phyloP scores from a whole-genome alignment of 2,113 vertebrate genomes.

The Lethenteron reissneri region DNA sequence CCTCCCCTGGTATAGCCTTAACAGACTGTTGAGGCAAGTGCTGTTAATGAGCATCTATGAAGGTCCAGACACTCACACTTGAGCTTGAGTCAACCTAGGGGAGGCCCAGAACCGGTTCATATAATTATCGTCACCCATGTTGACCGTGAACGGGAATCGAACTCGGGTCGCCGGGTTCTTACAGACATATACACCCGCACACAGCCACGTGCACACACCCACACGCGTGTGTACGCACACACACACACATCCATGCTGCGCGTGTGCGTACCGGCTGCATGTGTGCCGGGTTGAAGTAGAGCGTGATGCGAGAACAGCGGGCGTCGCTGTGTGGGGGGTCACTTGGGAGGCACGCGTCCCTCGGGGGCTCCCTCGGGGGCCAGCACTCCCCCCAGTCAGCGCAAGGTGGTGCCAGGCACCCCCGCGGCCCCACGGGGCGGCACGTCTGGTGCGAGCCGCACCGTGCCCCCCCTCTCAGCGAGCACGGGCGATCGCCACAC shows the following conservation, averaged over 20 bases:
- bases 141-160: not conserved
- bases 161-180: not conserved
- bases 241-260: not conserved
- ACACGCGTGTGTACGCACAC: not conserved
- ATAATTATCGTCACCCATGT: not conserved
- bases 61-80: too few relatives aligned
- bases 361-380: constrained; percentile 19
- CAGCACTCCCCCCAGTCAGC: constrained; percentile 55
- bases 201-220: not conserved
- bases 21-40: not conserved
- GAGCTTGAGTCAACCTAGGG: too few relatives aligned
- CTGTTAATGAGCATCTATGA: too few relatives aligned
- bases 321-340: constrained; percentile 52
- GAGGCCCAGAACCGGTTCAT: too few relatives aligned
- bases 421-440: constrained; percentile 41
- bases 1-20: not conserved
- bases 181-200: not conserved
- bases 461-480: constrained; percentile 22
- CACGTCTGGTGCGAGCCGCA: constrained; percentile 13
- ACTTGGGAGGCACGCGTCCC: constrained; percentile 28
- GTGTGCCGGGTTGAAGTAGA: constrained; percentile 50
- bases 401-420: constrained; percentile 55
- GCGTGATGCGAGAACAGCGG: constrained; percentile 60
- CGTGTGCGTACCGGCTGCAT: constrained; percentile 46
- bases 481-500: constrained; percentile 53